Conservation (phyloP, 2,888 invertebrate genomes). For the Drosophila cracens region DNA sequence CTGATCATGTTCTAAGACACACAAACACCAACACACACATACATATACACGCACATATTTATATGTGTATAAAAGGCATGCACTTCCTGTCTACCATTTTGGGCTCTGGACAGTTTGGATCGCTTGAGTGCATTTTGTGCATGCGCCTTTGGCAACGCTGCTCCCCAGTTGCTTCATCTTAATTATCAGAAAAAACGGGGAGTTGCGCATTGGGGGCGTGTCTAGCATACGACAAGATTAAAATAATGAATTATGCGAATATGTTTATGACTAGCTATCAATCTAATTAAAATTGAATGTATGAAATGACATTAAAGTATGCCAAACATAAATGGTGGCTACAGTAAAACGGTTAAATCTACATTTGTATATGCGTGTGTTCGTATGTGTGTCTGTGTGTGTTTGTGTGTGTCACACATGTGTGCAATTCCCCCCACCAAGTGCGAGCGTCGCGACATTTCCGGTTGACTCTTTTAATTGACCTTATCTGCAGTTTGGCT, state of each 20-base stretch:
- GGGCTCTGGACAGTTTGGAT: conserved; percentile 32
- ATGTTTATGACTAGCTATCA: conserved; percentile 58
- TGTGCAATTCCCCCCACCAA: conserved; percentile 45
- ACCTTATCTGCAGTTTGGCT: conserved; percentile 77
- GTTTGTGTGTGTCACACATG: conserved; percentile 13
- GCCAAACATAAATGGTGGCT: conserved; percentile 29
- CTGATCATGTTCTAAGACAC: conserved; percentile 66
- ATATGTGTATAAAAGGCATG: conserved; percentile 15
- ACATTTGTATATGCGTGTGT: conserved; percentile 1
- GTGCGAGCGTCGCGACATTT: conserved; percentile 79
- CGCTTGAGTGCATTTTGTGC: conserved; percentile 66
- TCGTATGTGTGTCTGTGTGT: neutral
- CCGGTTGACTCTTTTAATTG: conserved; percentile 83
- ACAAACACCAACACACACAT: conserved; percentile 20
- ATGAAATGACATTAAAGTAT: conserved; percentile 42
- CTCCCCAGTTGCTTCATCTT: conserved; percentile 39
- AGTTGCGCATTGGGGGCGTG: conserved; percentile 6
- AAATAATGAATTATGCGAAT: conserved; percentile 73
- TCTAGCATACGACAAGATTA: conserved; percentile 64
- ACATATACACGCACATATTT: conserved; percentile 1
- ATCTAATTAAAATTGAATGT: conserved; percentile 50
- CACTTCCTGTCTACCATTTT: conserved; percentile 75
- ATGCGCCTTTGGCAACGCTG: conserved; percentile 20
- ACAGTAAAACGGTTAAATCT: neutral
- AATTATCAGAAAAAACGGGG: conserved; percentile 52